phyloP scores from a whole-genome alignment of 2,888 invertebrate genomes.

The Uloborus plumipes region DNA sequence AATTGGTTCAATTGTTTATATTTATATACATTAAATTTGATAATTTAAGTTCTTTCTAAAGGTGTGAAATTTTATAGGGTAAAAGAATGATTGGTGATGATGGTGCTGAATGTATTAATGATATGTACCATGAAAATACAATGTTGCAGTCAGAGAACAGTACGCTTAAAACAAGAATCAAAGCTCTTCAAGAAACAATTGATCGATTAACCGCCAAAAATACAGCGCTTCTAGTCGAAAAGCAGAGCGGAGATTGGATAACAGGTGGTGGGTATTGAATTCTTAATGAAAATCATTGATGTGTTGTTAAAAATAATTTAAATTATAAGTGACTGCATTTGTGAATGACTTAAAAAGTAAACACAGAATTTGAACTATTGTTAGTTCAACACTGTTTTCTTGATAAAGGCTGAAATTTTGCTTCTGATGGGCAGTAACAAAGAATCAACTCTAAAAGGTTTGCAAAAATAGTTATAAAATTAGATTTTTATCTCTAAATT shows the following conservation, averaged over 20 bases:
- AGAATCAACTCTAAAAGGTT: no score
- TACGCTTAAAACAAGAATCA: conserved; percentile 87
- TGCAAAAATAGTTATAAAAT: no score
- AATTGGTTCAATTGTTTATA: no score
- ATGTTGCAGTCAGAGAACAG: conserved; percentile 91
- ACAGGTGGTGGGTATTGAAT: conserved; percentile 14
- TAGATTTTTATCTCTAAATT: no score
- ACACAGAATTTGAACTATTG: no score
- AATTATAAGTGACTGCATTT: no score
- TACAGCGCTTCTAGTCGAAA: conserved; percentile 84
- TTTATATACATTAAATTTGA: no score
- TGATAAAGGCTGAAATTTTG: no score
- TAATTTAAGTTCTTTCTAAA: no score
- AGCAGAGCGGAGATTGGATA: conserved; percentile 69
- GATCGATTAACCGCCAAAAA: conserved; percentile 88
- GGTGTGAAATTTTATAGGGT: conserved; percentile 76
- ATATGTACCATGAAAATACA: conserved; percentile 96
- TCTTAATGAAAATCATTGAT: not conserved
- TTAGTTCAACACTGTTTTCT: no score
- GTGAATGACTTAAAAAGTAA: no score
- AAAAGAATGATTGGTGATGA: conserved; percentile 88
- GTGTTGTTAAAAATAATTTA: not conserved
- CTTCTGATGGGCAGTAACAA: no score
- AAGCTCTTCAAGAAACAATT: conserved; percentile 94
- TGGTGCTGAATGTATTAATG: conserved; percentile 89